These are phyloP conservation scores for Lycaena phlaeas DNA, from an alignment of 2,888 invertebrate species.

Conservation along the genomic window DNA sequence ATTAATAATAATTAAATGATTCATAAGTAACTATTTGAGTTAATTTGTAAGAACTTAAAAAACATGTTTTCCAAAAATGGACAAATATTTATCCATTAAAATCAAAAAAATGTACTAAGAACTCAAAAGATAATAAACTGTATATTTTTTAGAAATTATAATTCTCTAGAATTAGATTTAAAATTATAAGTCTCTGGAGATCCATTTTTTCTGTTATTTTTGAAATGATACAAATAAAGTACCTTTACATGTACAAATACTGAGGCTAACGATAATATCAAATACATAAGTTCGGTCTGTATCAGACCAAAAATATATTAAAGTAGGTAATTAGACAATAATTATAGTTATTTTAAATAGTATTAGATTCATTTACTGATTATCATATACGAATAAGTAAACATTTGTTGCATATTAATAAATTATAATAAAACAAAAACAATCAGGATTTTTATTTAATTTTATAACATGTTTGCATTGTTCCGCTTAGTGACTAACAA, in stretches of 20 bases:
- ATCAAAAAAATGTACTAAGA: too few species aligned
- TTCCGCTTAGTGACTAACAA: neutral
- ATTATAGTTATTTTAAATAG: conserved; percentile 8
- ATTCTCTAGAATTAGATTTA: too few species aligned
- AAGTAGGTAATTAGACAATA: conserved; percentile 3
- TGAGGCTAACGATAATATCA: conserved; percentile 32
- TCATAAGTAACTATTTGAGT: too few species aligned
- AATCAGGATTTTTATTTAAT: conserved; percentile 19
- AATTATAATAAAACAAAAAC: conserved; percentile 24
- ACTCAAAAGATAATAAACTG: too few species aligned
- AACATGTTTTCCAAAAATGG: too few species aligned
- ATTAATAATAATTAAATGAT: too few species aligned
- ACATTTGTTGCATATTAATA: conserved; percentile 26
- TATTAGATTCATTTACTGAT: conserved; percentile 4
- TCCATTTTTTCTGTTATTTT: too few species aligned
- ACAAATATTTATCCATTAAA: too few species aligned
- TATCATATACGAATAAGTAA: conserved; percentile 5
- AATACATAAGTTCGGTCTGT: conserved; percentile 47
- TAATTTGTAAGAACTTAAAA: too few species aligned
- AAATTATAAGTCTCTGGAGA: too few species aligned
- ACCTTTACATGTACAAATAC: conserved; percentile 28
- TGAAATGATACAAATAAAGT: neutral
- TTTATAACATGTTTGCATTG: neutral
- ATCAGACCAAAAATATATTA: conserved; percentile 41
- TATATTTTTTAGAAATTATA: too few species aligned